These are phyloP conservation scores for Coleophora flavipennella DNA, from an alignment of 2,888 invertebrate species.

Conservation along the genomic window DNA sequence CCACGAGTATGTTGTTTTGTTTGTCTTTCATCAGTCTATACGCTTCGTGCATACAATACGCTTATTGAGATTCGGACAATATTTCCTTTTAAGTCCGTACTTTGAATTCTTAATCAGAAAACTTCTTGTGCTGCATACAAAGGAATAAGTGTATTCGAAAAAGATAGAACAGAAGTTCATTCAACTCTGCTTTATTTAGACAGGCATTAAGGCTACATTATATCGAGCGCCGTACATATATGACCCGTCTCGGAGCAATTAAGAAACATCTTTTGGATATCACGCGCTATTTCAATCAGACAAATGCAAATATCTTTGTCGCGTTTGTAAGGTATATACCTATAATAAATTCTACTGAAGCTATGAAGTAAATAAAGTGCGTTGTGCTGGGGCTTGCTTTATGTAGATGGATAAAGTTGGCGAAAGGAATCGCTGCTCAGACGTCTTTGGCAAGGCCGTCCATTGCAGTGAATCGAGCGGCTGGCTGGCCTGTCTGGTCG, in stretches of 20 bases:
- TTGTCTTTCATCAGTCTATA: no score
- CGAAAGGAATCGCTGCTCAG: constrained; percentile 45
- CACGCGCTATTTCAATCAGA: constrained; percentile 2
- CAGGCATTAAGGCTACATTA: constrained; percentile 14
- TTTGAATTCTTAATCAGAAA: constrained; percentile 66
- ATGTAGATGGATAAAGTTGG: constrained; percentile 16
- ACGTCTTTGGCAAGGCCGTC: constrained; percentile 51
- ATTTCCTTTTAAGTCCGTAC: constrained; percentile 66
- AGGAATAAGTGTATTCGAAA: constrained; percentile 43
- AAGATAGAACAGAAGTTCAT: constrained; percentile 44
- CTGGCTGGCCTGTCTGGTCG: constrained; percentile 23
- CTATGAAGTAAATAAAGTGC: not conserved
- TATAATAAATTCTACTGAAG: not conserved
- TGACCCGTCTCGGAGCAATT: constrained; percentile 7
- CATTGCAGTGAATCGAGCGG: constrained; percentile 27
- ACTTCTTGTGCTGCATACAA: constrained; percentile 59
- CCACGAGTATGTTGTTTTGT: no score
- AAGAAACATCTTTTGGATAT: constrained; percentile 5
- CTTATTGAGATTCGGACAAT: constrained; percentile 40
- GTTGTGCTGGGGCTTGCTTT: no score
- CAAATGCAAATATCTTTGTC: not conserved
- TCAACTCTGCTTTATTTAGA: constrained; percentile 41
- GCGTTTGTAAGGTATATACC: not conserved
- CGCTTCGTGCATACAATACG: constrained; percentile 18
- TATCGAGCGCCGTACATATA: constrained; percentile 12